phyloP scores from a whole-genome alignment of 2,888 invertebrate species.

The Pasiphila rectangulata region DNA sequence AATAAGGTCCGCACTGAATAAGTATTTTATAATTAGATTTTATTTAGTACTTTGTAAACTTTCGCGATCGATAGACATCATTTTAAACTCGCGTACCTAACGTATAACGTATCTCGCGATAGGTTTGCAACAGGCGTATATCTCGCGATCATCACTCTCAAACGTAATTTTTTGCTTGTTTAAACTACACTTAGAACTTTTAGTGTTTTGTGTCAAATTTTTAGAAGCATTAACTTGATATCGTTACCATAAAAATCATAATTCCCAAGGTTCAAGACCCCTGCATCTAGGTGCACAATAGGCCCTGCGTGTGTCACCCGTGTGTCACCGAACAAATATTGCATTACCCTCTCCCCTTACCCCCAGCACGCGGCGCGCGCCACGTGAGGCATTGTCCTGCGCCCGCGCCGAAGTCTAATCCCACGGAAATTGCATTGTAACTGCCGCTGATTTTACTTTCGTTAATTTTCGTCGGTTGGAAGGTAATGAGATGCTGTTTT shows the following conservation, averaged over 20 bases:
- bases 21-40: too few relatives aligned
- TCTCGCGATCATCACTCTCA: too few relatives aligned
- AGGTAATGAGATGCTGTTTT: slow-evolving; percentile 4
- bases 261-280: slow-evolving; percentile 45
- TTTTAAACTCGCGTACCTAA: too few relatives aligned
- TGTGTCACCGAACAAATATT: slow-evolving; percentile 78
- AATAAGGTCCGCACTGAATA: too few relatives aligned
- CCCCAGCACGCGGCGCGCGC: slow-evolving; percentile 36
- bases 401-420: slow-evolving; percentile 53
- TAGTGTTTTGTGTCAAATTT: too few relatives aligned
- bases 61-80: too few relatives aligned
- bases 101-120: too few relatives aligned
- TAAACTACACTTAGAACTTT: too few relatives aligned
- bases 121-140: too few relatives aligned
- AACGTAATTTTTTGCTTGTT: too few relatives aligned
- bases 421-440: slow-evolving; percentile 58
- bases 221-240: too few relatives aligned
- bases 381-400: slow-evolving; percentile 55
- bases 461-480: slow-evolving; percentile 32
- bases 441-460: slow-evolving; percentile 55
- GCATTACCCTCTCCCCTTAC: slow-evolving; percentile 54
- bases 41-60: too few relatives aligned
- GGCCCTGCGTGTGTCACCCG: slow-evolving; percentile 70
- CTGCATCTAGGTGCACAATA: slow-evolving; percentile 66
- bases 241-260: slow-evolving; percentile 10